Conservation (phyloP, 2,797 vertebrate genomes). For the Fistularia commersonii region DNA sequence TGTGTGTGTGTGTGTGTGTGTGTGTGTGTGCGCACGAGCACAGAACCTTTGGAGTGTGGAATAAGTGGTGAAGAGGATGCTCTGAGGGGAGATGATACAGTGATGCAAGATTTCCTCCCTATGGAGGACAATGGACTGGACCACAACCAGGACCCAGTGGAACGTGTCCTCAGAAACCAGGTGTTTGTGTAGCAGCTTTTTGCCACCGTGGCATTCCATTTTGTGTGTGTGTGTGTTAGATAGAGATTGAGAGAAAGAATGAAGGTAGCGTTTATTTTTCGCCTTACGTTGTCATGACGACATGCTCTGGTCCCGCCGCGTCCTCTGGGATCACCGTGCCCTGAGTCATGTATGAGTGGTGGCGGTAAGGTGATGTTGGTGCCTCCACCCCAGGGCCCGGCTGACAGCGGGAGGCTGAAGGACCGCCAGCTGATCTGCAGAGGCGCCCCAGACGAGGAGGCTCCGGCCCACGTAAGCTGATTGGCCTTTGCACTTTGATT, state of each 20-base stretch:
- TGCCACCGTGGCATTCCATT: neutral
- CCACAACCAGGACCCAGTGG: conserved; percentile 27
- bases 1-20: neutral
- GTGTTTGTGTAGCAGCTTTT: conserved; percentile 53
- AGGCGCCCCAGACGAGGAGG: too few relatives aligned
- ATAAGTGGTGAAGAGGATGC: neutral
- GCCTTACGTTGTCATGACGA: too few relatives aligned
- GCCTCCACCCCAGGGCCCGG: too few relatives aligned
- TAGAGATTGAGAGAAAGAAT: too few relatives aligned
- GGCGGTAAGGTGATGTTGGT: too few relatives aligned
- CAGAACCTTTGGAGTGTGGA: neutral
- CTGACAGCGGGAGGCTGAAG: too few relatives aligned
- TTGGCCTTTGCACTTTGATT: neutral
- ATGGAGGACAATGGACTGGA: conserved; percentile 47
- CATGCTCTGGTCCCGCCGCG: too few relatives aligned
- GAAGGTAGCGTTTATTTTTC: too few relatives aligned
- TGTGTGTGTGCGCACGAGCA: neutral
- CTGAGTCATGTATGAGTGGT: too few relatives aligned
- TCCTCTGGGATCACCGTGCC: too few relatives aligned
- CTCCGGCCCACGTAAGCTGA: conserved; percentile 17
- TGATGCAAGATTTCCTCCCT: conserved; percentile 31
- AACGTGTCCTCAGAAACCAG: conserved; percentile 70
- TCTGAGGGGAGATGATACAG: conserved; percentile 3
- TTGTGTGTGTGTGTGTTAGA: neutral
- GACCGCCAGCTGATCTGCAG: too few relatives aligned